Evolutionary conservation across 2,888 invertebrate genomes (phyloP).

Genomic region (Drosophila anomelani): DNA sequence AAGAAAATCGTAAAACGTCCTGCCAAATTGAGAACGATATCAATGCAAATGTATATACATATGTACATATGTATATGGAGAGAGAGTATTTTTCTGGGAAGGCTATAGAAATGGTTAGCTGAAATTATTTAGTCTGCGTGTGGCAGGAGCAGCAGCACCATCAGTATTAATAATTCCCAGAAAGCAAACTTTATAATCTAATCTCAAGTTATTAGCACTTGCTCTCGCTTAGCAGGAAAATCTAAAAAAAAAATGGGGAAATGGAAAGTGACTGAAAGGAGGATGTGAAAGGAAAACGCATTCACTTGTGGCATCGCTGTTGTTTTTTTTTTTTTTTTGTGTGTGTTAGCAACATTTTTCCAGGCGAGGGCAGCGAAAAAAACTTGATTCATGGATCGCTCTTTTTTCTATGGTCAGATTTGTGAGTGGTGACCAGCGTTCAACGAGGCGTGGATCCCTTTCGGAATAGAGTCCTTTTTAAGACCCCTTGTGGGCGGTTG

Average conservation of each 20-base stretch:
- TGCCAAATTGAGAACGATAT: conserved; percentile 12
- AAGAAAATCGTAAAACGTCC: conserved; percentile 5
- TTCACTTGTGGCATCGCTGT: conserved; percentile 26
- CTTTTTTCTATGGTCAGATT: conserved; percentile 46
- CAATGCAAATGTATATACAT: conserved; percentile 3
- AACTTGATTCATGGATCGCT: conserved; percentile 62
- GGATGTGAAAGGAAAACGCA: conserved; percentile 16
- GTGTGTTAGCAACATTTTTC: conserved; percentile 21
- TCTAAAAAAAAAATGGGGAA: background rate
- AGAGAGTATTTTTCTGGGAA: background rate
- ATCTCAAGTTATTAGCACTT: conserved; percentile 64
- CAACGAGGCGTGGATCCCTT: conserved; percentile 59
- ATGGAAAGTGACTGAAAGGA: background rate
- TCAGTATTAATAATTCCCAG: conserved; percentile 44
- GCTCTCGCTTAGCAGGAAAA: conserved; percentile 18
- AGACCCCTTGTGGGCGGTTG: conserved; percentile 22
- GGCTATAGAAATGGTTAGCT: background rate
- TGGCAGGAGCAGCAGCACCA: conserved; percentile 15
- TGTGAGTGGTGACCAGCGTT: conserved; percentile 42
- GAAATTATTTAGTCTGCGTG: conserved; percentile 13
- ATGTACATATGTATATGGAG: too few relatives aligned
- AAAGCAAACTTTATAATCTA: conserved; percentile 68
- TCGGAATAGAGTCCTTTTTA: conserved; percentile 45
- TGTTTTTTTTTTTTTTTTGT: conserved; percentile 1
- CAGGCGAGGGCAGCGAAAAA: conserved; percentile 25